Conservation (phyloP, 2,113 vertebrate genomes). For the Rhea americana region DNA sequence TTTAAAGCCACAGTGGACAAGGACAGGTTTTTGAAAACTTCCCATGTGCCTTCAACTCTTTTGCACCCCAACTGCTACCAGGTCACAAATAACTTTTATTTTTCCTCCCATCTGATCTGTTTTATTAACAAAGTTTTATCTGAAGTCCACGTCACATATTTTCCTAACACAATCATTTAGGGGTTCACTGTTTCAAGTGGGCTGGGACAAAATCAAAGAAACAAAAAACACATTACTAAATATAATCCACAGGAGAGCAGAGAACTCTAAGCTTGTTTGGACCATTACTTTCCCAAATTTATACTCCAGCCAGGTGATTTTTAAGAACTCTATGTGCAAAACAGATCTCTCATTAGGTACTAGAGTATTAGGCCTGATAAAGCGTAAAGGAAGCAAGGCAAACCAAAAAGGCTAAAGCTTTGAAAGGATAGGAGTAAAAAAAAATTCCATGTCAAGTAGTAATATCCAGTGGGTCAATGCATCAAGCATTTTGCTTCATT, state of each 20-base stretch:
- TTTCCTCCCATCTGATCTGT: neutral
- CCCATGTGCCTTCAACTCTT: neutral
- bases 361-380: neutral
- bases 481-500: neutral
- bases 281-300: neutral
- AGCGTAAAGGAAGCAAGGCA: neutral
- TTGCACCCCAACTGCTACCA: neutral
- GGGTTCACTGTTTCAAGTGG: neutral
- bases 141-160: neutral
- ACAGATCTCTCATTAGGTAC: neutral
- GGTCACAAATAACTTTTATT: neutral
- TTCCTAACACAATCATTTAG: neutral
- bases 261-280: neutral
- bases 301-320: neutral
- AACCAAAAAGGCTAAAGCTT: neutral
- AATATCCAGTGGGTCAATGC: rapidly evolving
- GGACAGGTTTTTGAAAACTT: neutral
- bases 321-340: neutral
- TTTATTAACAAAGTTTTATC: neutral
- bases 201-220: neutral
- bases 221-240: neutral
- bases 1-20: neutral
- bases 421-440: rapidly evolving
- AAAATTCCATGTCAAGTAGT: rapidly evolving
- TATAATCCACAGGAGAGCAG: neutral